Percentiles rank a stretch among this genome's conserved stretches.
phyloP scores from a whole-genome alignment of 64 coral and sea anemone species.

The Anthopleura sola region DNA sequence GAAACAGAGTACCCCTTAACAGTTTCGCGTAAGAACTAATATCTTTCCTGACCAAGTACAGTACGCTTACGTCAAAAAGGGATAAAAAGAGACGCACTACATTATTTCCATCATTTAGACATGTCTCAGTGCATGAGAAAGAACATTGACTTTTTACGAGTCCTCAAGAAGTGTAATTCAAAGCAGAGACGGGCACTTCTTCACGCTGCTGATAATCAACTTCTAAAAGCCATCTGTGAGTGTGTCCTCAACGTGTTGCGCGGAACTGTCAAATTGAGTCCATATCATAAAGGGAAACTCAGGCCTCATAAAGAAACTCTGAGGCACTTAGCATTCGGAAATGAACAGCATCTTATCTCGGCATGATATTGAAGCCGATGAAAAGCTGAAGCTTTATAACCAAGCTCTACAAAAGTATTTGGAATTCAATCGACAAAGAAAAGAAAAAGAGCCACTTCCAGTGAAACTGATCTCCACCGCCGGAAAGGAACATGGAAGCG shows the following conservation, averaged over 20 bases:
- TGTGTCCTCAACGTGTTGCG: conserved; percentile 17
- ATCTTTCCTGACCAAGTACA: conserved; percentile 7
- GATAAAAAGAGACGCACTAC: background rate
- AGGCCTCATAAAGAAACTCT: background rate
- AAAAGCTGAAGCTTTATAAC: conserved; percentile 9
- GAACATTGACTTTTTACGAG: conserved; percentile 13
- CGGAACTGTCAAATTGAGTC: background rate
- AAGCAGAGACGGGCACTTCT: background rate
- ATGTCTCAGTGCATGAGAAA: conserved; percentile 24
- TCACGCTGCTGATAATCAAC: background rate
- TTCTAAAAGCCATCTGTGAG: conserved; percentile 14
- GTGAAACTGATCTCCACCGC: no score
- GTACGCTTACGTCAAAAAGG: conserved; percentile 14
- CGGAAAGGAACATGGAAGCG: no score
- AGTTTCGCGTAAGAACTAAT: conserved; percentile 5
- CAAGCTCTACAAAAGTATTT: conserved; percentile 34
- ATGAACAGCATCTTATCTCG: conserved; percentile 16
- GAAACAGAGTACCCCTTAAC: background rate
- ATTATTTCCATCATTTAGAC: background rate
- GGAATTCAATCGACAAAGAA: conserved; percentile 11
- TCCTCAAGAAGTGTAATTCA: conserved; percentile 3
- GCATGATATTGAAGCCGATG: conserved; percentile 10
- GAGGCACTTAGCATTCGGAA: background rate
- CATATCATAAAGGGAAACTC: background rate
- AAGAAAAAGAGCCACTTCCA: background rate